phyloP scores from a whole-genome alignment of 2,888 invertebrate species.

The Drosophila melanosoma region DNA sequence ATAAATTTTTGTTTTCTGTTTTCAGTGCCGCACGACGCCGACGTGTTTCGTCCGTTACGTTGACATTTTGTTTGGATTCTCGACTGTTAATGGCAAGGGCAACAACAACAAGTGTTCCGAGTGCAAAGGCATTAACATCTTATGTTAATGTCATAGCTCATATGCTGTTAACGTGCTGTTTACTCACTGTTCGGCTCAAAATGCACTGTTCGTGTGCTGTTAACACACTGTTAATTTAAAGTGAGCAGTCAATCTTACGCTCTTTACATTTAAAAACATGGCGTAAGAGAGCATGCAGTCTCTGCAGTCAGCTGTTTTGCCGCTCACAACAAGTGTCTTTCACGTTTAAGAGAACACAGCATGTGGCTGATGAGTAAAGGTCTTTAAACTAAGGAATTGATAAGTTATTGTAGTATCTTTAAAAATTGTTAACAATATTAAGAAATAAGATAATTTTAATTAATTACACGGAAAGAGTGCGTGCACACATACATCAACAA shows the following conservation, averaged over 20 bases:
- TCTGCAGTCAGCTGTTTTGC: slow-evolving; percentile 11
- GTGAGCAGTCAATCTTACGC: neutral
- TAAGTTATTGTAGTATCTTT: neutral
- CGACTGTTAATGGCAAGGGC: slow-evolving; percentile 67
- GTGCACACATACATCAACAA: neutral
- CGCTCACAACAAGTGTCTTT: slow-evolving; percentile 53
- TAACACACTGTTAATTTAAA: neutral
- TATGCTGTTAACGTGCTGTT: slow-evolving; percentile 14
- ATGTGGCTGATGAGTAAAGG: neutral
- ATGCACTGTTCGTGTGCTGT: slow-evolving; percentile 18
- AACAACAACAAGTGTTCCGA: slow-evolving; percentile 58
- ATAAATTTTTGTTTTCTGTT: slow-evolving; percentile 32
- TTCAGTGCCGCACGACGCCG: slow-evolving; percentile 52
- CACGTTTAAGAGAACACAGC: slow-evolving; percentile 19
- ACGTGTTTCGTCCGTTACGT: slow-evolving; percentile 70
- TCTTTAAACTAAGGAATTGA: neutral
- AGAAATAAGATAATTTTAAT: neutral
- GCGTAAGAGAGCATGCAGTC: neutral
- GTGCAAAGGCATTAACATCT: slow-evolving; percentile 25
- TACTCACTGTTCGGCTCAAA: slow-evolving; percentile 37
- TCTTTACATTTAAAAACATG: slow-evolving; percentile 13
- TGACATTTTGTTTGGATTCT: slow-evolving; percentile 72
- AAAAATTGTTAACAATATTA: too few species aligned
- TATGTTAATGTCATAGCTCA: slow-evolving; percentile 6
- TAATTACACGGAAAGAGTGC: neutral